phyloP scores from a whole-genome alignment of 2,888 invertebrate genomes.

The Hylaea fasciaria region DNA sequence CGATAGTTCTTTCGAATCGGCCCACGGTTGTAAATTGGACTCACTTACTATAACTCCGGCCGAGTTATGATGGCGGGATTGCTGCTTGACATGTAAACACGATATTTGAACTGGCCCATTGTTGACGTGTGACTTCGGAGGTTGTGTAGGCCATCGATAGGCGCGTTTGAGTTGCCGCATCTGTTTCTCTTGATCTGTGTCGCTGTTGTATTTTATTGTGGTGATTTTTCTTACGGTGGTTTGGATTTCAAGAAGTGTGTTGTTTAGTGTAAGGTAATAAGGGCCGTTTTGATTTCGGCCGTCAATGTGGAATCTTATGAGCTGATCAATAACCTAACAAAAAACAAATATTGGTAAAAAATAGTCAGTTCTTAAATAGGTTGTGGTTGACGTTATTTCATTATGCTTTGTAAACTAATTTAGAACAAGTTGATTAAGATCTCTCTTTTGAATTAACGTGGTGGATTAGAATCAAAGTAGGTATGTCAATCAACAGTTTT shows the following conservation, averaged over 20 bases:
- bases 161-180: constrained; percentile 24
- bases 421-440: too few relatives aligned
- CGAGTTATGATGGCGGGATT: constrained; percentile 42
- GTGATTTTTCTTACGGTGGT: neutral
- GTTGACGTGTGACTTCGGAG: constrained; percentile 25
- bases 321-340: too few relatives aligned
- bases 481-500: too few relatives aligned
- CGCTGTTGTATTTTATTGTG: constrained; percentile 14
- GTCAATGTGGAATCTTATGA: too few relatives aligned
- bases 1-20: constrained; percentile 44
- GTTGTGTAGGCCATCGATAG: constrained; percentile 19
- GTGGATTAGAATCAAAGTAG: too few relatives aligned
- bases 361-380: too few relatives aligned
- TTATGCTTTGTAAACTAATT: too few relatives aligned
- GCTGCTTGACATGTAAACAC: constrained; percentile 50
- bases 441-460: too few relatives aligned
- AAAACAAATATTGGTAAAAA: too few relatives aligned
- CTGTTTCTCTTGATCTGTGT: constrained; percentile 28
- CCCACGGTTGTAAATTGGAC: constrained; percentile 45
- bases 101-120: constrained; percentile 40
- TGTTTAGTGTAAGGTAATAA: too few relatives aligned
- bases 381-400: too few relatives aligned
- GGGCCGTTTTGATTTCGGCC: too few relatives aligned
- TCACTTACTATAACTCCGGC: constrained; percentile 36
- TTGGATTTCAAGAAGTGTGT: neutral